Conservation (phyloP, 2,888 invertebrate species). For the Hemaris fuciformis region DNA sequence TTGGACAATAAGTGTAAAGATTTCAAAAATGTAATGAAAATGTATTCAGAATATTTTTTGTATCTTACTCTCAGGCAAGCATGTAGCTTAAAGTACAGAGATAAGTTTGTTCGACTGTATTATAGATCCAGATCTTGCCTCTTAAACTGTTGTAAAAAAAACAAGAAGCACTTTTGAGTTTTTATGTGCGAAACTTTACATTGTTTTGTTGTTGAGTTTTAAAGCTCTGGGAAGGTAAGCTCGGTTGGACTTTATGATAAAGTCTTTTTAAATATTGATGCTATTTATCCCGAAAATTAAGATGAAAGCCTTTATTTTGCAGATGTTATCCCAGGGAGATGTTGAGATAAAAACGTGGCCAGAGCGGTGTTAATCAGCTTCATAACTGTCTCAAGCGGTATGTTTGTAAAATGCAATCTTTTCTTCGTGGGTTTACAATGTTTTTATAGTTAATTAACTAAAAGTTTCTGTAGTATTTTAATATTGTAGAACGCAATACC, state of each 20-base stretch:
- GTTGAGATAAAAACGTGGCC: not conserved
- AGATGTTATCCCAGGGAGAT: not conserved
- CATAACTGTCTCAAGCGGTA: not conserved
- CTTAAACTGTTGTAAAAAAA: conserved; percentile 43
- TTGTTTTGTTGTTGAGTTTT: conserved; percentile 37
- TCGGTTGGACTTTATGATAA: conserved; percentile 4
- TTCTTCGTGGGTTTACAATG: not conserved
- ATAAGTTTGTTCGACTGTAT: not conserved
- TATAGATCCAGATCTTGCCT: conserved; percentile 19
- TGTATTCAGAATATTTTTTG: too few species aligned
- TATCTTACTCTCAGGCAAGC: not conserved
- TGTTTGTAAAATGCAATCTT: not conserved
- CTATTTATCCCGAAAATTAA: conserved; percentile 1
- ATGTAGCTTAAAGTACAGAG: not conserved
- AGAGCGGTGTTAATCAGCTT: not conserved
- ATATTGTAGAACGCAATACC: too few species aligned
- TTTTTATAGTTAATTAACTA: not conserved
- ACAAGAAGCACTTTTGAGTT: conserved; percentile 45
- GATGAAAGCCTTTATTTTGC: not conserved
- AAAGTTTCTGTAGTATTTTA: not conserved
- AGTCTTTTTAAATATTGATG: conserved; percentile 13
- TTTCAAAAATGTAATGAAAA: too few species aligned
- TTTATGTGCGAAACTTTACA: conserved; percentile 44
- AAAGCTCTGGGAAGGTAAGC: conserved; percentile 17
- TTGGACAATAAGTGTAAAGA: too few species aligned